phyloP scores from a whole-genome alignment of 2,113 vertebrate genomes.

The Plectropomus leopardus region DNA sequence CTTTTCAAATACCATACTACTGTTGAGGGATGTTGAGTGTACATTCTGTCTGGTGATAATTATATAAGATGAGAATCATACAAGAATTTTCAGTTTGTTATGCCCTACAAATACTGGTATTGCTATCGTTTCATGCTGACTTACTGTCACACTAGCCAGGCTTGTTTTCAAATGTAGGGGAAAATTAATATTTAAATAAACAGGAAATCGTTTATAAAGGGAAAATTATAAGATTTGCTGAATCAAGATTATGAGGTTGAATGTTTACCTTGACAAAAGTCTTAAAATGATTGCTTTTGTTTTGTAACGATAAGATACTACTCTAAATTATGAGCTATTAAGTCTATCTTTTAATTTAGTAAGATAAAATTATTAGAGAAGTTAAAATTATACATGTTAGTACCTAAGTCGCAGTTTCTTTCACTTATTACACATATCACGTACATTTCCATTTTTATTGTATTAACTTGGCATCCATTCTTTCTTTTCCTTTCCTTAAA shows the following conservation, averaged over 20 bases:
- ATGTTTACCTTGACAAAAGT: neutral
- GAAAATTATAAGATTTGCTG: no score
- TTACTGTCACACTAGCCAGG: neutral
- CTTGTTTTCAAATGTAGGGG: neutral
- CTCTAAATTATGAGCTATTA: neutral
- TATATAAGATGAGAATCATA: neutral
- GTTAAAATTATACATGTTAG: neutral
- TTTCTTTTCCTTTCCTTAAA: neutral
- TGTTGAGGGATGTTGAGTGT: neutral
- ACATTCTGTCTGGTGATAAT: neutral
- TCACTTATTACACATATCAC: no score
- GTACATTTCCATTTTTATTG: neutral
- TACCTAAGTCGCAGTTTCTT: neutral
- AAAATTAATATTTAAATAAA: neutral
- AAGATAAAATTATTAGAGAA: neutral
- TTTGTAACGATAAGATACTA: neutral
- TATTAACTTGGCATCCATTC: neutral
- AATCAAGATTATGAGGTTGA: neutral
- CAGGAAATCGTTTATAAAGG: no score
- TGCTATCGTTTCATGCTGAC: neutral
- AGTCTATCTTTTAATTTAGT: neutral
- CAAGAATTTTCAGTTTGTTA: no score
- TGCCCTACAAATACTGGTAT: no score
- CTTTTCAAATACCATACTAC: neutral
- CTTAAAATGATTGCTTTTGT: neutral